A percentile compares a stretch with the other conserved stretches of the same genome.
phyloP scores from a whole-genome alignment of 2,888 invertebrate genomes.

The Acronicta aceris region DNA sequence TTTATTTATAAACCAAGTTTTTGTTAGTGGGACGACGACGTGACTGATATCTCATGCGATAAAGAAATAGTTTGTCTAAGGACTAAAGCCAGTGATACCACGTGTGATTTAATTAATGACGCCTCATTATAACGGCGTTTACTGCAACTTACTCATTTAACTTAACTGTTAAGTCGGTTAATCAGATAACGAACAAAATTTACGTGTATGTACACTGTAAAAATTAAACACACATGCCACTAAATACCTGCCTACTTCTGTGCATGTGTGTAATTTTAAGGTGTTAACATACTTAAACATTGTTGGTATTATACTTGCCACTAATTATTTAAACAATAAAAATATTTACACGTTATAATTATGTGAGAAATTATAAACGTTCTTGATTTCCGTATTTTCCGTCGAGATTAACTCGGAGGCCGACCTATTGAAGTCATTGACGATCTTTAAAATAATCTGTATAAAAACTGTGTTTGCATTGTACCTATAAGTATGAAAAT shows the following conservation, averaged over 20 bases:
- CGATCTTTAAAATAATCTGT: no score
- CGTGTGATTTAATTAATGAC: conserved; percentile 52
- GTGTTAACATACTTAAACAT: conserved; percentile 20
- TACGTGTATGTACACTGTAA: conserved; percentile 28
- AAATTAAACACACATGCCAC: conserved; percentile 34
- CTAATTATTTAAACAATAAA: conserved; percentile 6
- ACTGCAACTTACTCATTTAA: conserved; percentile 59
- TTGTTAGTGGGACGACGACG: conserved; percentile 65
- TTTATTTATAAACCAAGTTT: conserved; percentile 61
- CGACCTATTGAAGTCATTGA: no score
- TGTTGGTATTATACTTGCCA: not conserved
- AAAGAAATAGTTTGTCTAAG: conserved; percentile 60
- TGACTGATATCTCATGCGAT: conserved; percentile 69
- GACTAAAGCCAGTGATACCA: conserved; percentile 53
- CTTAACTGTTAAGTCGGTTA: conserved; percentile 48
- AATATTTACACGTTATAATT: conserved; percentile 14
- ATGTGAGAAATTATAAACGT: not conserved
- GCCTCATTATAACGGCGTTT: conserved; percentile 63
- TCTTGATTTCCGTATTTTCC: not conserved
- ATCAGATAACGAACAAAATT: conserved; percentile 42
- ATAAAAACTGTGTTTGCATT: no score
- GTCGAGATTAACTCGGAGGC: conserved; percentile 6
- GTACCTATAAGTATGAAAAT: no score
- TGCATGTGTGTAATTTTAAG: conserved; percentile 36
- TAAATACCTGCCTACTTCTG: conserved; percentile 17